Evolutionary conservation across 2,888 invertebrate species (phyloP).

Genomic region (Volucella zonaria): DNA sequence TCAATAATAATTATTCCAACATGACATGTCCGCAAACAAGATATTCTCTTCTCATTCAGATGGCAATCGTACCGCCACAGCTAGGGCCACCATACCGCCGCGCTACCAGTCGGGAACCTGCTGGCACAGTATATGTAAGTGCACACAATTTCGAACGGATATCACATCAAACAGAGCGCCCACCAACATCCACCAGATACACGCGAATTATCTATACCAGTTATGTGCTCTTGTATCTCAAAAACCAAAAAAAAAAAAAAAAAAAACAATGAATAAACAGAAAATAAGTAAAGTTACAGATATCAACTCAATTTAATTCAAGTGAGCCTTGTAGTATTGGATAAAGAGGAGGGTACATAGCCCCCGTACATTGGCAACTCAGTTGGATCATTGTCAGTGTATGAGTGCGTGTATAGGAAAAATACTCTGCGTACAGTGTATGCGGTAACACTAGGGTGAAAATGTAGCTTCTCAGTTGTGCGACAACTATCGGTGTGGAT

Average conservation of each 20-base stretch:
- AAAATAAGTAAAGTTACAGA: no score
- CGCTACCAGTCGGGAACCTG: constrained; percentile 63
- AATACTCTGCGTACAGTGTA: constrained; percentile 24
- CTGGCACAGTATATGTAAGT: constrained; percentile 62
- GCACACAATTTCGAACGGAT: constrained; percentile 54
- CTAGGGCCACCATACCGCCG: constrained; percentile 6
- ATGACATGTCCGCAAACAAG: constrained; percentile 71
- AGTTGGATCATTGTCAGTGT: background rate
- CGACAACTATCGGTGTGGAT: constrained; percentile 86
- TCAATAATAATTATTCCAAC: constrained; percentile 70
- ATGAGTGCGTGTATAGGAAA: constrained; percentile 40
- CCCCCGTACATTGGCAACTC: constrained; percentile 62
- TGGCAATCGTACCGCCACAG: background rate
- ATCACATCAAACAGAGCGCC: constrained; percentile 62
- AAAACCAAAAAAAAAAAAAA: constrained; percentile 20
- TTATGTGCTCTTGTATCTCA: constrained; percentile 54
- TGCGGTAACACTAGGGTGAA: constrained; percentile 68
- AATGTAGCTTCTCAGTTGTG: constrained; percentile 83
- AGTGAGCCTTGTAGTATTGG: constrained; percentile 41
- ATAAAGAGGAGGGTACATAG: constrained; percentile 70
- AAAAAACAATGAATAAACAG: constrained; percentile 34
- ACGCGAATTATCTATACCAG: constrained; percentile 72
- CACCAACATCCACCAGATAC: constrained; percentile 71
- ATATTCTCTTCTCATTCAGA: constrained; percentile 64
- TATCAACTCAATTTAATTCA: no score